phyloP scores from a whole-genome alignment of 2,888 invertebrate genomes.

The Caenorhabditis doughertyi region DNA sequence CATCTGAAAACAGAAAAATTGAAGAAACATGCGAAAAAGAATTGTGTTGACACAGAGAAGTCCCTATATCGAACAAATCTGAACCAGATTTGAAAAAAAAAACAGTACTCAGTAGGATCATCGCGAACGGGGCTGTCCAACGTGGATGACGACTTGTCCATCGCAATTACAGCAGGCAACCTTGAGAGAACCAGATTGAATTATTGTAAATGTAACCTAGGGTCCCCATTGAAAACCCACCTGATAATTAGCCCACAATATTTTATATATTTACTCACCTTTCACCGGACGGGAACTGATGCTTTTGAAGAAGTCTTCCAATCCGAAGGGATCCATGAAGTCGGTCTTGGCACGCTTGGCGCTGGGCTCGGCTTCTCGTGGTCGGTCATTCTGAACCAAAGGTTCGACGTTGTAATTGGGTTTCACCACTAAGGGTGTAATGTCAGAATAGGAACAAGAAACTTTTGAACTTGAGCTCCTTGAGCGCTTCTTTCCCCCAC shows the following conservation, averaged over 20 bases:
- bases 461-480: constrained; percentile 41
- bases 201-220: constrained; percentile 22
- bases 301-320: constrained; percentile 71
- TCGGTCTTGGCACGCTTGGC: constrained; percentile 53
- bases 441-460: constrained; percentile 45
- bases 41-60: too few relatives aligned
- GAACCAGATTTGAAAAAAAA: not conserved
- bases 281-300: constrained; percentile 38
- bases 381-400: constrained; percentile 61
- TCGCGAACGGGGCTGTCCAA: not conserved
- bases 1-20: too few relatives aligned
- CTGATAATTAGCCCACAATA: not conserved
- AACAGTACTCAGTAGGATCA: constrained; percentile 38
- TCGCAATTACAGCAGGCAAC: constrained; percentile 21
- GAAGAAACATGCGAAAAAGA: too few relatives aligned
- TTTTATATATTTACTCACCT: constrained; percentile 53
- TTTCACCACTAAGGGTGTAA: constrained; percentile 34
- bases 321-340: constrained; percentile 72
- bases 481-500: constrained; percentile 66
- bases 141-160: not conserved
- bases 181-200: constrained; percentile 53
- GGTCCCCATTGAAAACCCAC: constrained; percentile 35
- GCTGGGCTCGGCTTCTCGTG: constrained; percentile 53
- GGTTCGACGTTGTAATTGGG: constrained; percentile 52
- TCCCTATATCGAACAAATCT: too few relatives aligned